These are phyloP conservation scores for Chrysomela aeneicollis DNA, from an alignment of 2,888 invertebrate genomes.

Conservation along the genomic window DNA sequence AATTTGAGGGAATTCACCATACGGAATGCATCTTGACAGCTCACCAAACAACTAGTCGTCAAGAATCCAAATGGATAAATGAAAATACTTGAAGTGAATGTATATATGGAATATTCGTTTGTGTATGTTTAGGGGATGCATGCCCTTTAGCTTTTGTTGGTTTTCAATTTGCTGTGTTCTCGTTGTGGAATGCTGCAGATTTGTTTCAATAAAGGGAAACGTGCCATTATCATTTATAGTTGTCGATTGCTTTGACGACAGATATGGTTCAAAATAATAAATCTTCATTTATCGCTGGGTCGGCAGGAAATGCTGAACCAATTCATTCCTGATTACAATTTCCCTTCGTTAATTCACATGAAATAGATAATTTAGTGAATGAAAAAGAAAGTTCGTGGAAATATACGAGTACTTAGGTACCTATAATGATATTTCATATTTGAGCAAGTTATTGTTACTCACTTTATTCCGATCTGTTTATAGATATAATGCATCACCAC, in stretches of 20 bases:
- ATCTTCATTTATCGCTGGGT: neutral
- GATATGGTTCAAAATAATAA: neutral
- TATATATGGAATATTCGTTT: constrained; percentile 6
- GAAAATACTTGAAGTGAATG: neutral
- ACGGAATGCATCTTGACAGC: too few relatives aligned
- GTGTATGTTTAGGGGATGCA: constrained; percentile 22
- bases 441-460: too few relatives aligned
- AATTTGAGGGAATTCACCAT: too few relatives aligned
- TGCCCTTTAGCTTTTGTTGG: constrained; percentile 18
- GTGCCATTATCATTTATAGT: neutral
- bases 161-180: constrained; percentile 22
- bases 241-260: neutral
- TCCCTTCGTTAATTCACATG: neutral
- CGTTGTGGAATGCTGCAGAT: constrained; percentile 3
- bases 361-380: neutral
- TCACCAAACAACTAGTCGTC: neutral
- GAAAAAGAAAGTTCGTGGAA: too few relatives aligned
- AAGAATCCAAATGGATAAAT: neutral
- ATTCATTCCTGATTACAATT: neutral
- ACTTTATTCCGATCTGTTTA: too few relatives aligned
- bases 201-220: constrained; percentile 2
- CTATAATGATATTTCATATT: too few relatives aligned
- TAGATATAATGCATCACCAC: too few relatives aligned
- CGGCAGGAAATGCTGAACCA: neutral
- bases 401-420: too few relatives aligned